These are phyloP conservation scores for Poeciliopsis prolifica DNA, from an alignment of 2,113 vertebrate species.

Conservation along the genomic window DNA sequence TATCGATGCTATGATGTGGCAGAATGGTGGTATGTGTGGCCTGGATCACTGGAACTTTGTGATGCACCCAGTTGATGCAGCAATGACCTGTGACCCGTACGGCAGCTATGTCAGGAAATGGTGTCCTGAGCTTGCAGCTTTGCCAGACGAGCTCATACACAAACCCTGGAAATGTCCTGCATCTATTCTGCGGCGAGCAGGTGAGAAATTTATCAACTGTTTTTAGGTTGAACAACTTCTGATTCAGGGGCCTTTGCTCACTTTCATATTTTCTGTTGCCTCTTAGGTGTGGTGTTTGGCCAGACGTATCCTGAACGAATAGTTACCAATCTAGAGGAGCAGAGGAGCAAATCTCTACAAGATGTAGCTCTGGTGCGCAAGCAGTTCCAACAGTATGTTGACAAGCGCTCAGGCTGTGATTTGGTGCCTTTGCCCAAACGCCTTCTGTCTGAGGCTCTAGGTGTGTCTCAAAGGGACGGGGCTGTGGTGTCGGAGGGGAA, in stretches of 20 bases:
- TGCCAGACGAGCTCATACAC: conserved; percentile 79
- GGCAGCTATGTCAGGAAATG: conserved; percentile 74
- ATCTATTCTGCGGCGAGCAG: conserved; percentile 69
- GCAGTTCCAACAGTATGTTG: conserved; percentile 68
- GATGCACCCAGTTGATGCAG: conserved; percentile 78
- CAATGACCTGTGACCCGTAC: conserved; percentile 77
- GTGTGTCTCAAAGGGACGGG: conserved; percentile 27
- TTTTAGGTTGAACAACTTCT: background rate
- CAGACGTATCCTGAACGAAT: conserved; percentile 70
- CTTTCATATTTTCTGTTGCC: background rate
- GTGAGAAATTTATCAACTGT: conserved; percentile 45
- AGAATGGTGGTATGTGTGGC: conserved; percentile 81
- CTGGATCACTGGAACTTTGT: conserved; percentile 83
- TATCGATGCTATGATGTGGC: conserved; percentile 82
- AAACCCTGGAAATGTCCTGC: conserved; percentile 78
- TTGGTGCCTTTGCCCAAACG: conserved; percentile 72
- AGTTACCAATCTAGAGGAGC: conserved; percentile 71
- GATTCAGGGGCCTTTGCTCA: background rate
- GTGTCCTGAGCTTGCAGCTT: conserved; percentile 77
- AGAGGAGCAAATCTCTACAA: conserved; percentile 70
- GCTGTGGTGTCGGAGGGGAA: conserved; percentile 35
- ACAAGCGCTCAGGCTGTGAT: conserved; percentile 74
- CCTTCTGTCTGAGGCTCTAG: conserved; percentile 70
- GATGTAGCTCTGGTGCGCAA: conserved; percentile 69
- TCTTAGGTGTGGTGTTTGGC: conserved; percentile 69